Base-by-base conservation (phyloP, 1,140 invertebrate genomes). In the Bathynomus jamesi region DNA sequence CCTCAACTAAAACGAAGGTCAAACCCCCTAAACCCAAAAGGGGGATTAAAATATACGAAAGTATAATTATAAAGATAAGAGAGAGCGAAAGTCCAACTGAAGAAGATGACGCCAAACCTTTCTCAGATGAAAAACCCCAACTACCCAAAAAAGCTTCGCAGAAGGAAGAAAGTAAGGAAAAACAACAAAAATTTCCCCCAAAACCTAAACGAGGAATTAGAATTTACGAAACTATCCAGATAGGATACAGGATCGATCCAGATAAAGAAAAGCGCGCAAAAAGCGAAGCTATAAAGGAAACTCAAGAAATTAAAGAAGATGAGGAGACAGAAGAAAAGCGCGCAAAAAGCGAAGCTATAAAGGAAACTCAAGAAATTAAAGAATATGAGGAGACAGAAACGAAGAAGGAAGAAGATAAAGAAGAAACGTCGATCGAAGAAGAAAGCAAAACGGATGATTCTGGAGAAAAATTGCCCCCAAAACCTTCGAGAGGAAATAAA, bases 1-100 rank as follows among this genome's bases (percentile, higher is more conserved):
- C 11, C 2, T 30, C 60, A 21, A 2, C n/a, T 21, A 21, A 24
- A 17, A 13, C 11, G 17, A 64, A 64, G 24, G 24, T 21, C 3
- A 13, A 17, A 64, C 70, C 74, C 21, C 66, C 62, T 4, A 28
- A 62, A 29, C 74, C 70, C 4, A 63, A 67, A 21, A 21, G 74
- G 25, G 70, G 74, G 2, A 29, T 63, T 21, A 76, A 76, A 53
- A 31, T 72, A n/a, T 76, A 76, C 27, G 70, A 76, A 31, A 29
- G 24, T 27, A 29, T 64, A 64, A 24, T 17, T 13, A 29, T 64
- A 64, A 64, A 64, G 25, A 17, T 27, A 64, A 10, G 25, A 29
- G 4, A n/a, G 25, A 27, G 13, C 10, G 27, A n/a, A 2, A 13
- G 40, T 25, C 7, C 17, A 5, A 65, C 13, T 27, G 8, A 64